These are phyloP conservation scores for Conus betulinus DNA, from an alignment of 1,140 invertebrate genomes.

Conservation along the genomic window DNA sequence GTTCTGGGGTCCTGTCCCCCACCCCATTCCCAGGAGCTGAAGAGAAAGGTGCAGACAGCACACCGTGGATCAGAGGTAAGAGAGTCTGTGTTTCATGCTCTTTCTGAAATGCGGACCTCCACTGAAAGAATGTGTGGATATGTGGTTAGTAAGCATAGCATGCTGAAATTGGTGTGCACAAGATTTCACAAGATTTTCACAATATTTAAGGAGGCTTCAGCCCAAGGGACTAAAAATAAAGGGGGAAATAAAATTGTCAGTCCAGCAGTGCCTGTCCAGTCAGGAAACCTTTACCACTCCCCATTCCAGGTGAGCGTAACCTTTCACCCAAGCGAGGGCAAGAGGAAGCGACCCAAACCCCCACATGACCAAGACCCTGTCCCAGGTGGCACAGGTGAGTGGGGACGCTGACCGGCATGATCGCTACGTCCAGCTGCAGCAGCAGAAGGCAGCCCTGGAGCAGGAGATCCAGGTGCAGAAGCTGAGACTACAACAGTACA, in stretches of 20 bases:
- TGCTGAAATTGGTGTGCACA: too few relatives aligned
- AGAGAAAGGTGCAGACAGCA: conserved; percentile 25
- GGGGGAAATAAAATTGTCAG: too few relatives aligned
- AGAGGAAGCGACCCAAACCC: background rate
- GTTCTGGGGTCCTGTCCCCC: conserved; percentile 30
- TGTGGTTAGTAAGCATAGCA: too few relatives aligned
- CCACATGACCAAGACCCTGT: background rate
- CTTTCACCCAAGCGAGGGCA: background rate
- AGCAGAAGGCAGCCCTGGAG: background rate
- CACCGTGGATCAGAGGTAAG: too few relatives aligned
- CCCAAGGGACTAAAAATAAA: too few relatives aligned
- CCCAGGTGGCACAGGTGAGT: background rate
- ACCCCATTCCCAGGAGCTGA: background rate
- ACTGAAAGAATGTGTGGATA: too few relatives aligned
- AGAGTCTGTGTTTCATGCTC: too few relatives aligned
- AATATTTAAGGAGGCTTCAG: too few relatives aligned
- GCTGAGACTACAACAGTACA: background rate
- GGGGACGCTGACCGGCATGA: background rate
- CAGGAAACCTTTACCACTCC: too few relatives aligned
- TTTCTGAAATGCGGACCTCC: too few relatives aligned
- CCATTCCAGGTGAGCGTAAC: background rate
- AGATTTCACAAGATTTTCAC: too few relatives aligned
- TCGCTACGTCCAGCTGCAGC: background rate
- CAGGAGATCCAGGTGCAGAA: background rate
- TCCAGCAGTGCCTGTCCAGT: background rate